Evolutionary conservation across 1,140 invertebrate genomes (phyloP), one percentile per base, ranked within the genome.

Genomic region (Drosophila subobscura): DNA sequence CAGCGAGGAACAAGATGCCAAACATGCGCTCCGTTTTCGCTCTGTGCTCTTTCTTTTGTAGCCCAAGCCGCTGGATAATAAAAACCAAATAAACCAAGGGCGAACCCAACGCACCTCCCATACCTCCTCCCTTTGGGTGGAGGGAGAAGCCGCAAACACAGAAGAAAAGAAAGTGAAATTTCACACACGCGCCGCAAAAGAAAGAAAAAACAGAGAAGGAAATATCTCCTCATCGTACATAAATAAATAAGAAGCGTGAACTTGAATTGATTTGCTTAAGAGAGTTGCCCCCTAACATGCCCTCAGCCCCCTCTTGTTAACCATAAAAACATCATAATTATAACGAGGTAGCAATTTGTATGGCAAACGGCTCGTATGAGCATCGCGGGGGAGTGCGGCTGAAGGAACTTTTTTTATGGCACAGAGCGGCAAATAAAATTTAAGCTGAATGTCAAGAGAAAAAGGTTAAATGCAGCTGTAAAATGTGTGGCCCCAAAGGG

Each of bases 401-500:
- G 33, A 61, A 74, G 78, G 58, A 78, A 57, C 53, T 63, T 88
- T 83, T 83, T 84, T 84, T 86, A 88, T 74, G 40, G 78, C 63
- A 81, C 81, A 66, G 61, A 79, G 58, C 55, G 76, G 74, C 81
- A 20, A 20, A 76, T 80, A 63, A 74, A 85, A 86, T 81, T 81
- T 81, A 73, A 85, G 81, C 56, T 54, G 77, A 68, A 57, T 77
- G 75, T 80, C 60, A 59, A 77, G 64, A 77, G 67, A 77, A 80
- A 86, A 85, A 80, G 81, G 77, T 85, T 85, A 86, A 85, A 86
- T 81, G 77, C 81, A 85, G 71, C 73, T 71, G 81, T 85, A 85
- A 81, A 85, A 85, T 68, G 41, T 70, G 70, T 14, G 51, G 51
- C 53, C 52, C 29, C 29, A 10, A 29, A 51, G 20, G 23, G 47